Evolutionary conservation across 2,888 invertebrate species (phyloP).

Genomic region (Archips crataeganus): DNA sequence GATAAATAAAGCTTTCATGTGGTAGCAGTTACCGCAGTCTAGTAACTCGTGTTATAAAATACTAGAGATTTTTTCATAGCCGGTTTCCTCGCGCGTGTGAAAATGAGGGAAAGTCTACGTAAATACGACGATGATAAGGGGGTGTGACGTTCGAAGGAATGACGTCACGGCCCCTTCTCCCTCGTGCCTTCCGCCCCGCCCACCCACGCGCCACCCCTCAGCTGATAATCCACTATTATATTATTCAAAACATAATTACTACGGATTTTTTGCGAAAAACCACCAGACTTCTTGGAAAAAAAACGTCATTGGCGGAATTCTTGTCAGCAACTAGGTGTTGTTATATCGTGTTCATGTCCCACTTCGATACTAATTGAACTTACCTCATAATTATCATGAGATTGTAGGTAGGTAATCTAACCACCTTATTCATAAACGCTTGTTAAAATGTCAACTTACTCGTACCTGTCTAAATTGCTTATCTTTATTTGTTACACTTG

Average conservation of each 20-base stretch:
- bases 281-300: not conserved
- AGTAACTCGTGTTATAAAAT: conserved; percentile 12
- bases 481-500: too few relatives aligned
- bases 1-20: conserved; percentile 12
- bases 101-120: conserved; percentile 37
- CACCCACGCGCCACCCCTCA: conserved; percentile 39
- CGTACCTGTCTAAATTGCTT: too few relatives aligned
- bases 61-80: conserved; percentile 4
- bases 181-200: conserved; percentile 24
- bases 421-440: too few relatives aligned
- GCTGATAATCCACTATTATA: conserved; percentile 47
- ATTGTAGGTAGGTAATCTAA: too few relatives aligned
- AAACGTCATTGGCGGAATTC: not conserved
- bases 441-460: too few relatives aligned
- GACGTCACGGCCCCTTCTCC: conserved; percentile 51
- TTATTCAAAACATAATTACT: conserved; percentile 33
- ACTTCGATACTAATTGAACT: too few relatives aligned
- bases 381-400: too few relatives aligned
- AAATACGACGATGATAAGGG: conserved; percentile 52
- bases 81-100: conserved; percentile 13
- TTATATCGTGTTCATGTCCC: too few relatives aligned
- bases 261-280: not conserved
- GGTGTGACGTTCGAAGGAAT: conserved; percentile 66
- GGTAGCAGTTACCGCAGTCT: conserved; percentile 19
- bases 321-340: too few relatives aligned